Evolutionary conservation across 2,113 vertebrate species (phyloP), one percentile per base, ranked within the genome.

Genomic region (Daboia siamensis): DNA sequence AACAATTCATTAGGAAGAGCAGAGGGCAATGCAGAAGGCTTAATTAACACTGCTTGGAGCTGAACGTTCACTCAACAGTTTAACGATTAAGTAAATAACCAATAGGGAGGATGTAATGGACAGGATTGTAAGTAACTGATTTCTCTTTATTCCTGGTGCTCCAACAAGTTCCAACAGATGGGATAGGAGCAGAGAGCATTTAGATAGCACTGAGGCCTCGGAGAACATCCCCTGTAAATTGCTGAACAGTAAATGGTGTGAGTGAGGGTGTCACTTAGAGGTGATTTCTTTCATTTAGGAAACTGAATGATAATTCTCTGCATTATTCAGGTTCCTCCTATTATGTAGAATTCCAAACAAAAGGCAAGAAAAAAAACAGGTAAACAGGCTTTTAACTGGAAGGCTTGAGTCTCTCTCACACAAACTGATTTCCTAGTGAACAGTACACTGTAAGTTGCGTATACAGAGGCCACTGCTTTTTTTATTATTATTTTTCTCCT

Each of bases 401-500:
- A 92, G 93, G 4, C 69, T 44, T 44, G 57, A 64, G 64, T 92
- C 88, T 90, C 11, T 94, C 0, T 86, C 52, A 90, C 93, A 23
- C 46, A 17, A 33, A 74, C 92, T 44, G 39, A 87, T 57, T 95
- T 94, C 94, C 94, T 69, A 46, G 84, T 88, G 94, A 96, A 57
- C 48, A 80, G 29, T 57, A 94, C 90, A 52, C 90, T 39, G 5
- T 91, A 51, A 11, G n/a, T 52, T 95, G 44, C 88, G 59, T 29
- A 91, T 94, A 93, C 92, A 80, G 33, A 80, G 15, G 15, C 5
- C 20, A 80, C 15, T 0, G 6, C 2, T 39, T 39, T 80, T 33
- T 95, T 94, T 91, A 39, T 39, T 39, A 39, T 39, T 39, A 39
- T 29, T 61, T 29, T 91, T 85, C 95, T 96, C 95, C 92, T 96